phyloP scores from a whole-genome alignment of 2,797 vertebrate genomes.

The Mastacembelus armatus region DNA sequence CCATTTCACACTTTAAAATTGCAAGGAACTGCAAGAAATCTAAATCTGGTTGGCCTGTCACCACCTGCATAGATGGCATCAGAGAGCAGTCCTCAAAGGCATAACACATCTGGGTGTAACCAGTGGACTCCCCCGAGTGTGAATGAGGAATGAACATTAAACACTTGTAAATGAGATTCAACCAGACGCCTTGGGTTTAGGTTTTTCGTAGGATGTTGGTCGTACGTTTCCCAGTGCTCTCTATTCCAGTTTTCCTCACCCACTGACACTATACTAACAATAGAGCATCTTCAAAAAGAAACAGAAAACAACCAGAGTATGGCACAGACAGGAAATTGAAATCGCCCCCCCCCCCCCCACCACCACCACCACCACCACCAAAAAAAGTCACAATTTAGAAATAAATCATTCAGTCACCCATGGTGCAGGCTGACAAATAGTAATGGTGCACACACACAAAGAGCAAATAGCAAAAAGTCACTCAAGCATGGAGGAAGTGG shows the following conservation, averaged over 20 bases:
- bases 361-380: too few relatives aligned
- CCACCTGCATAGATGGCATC: neutral
- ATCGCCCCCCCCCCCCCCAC: too few relatives aligned
- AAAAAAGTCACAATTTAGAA: conserved; percentile 8
- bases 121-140: conserved; percentile 16
- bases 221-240: conserved; percentile 2
- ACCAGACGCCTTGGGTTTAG: conserved; percentile 25
- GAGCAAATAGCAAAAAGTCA: conserved; percentile 7
- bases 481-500: neutral
- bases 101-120: conserved; percentile 27
- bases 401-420: conserved; percentile 35
- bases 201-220: conserved; percentile 25
- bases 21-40: conserved; percentile 1
- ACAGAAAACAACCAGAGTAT: conserved; percentile 10
- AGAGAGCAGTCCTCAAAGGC: conserved; percentile 42
- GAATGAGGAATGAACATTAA: conserved; percentile 32
- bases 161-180: conserved; percentile 57
- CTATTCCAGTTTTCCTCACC: conserved; percentile 8
- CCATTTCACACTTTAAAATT: conserved; percentile 25
- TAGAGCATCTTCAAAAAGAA: conserved; percentile 19
- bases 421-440: conserved; percentile 18
- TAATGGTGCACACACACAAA: conserved; percentile 15
- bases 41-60: conserved; percentile 6
- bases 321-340: conserved; percentile 10
- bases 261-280: conserved; percentile 3